Percentiles rank a stretch among this genome's conserved stretches.
Evolutionary conservation across 2,113 vertebrate species (phyloP).

Genomic region (Pomatostomus ruficeps): DNA sequence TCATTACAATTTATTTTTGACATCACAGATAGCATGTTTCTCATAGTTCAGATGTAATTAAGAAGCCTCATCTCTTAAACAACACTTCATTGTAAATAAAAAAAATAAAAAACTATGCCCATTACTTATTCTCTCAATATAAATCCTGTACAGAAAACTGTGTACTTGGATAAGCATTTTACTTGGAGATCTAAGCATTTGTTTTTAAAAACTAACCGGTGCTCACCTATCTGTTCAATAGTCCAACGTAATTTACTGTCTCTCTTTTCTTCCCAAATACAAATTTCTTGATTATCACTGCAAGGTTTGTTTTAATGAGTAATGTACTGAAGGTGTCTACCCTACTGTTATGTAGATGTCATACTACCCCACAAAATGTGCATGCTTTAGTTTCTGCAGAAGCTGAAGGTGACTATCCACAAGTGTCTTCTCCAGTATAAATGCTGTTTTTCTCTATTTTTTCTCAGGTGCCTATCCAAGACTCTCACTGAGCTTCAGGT

Average conservation of each 20-base stretch:
- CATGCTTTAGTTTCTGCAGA: conserved; percentile 6
- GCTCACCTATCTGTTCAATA: not conserved
- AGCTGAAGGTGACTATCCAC: conserved; percentile 31
- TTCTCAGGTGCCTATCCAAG: conserved; percentile 92
- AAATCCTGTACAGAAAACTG: not conserved
- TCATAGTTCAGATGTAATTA: not conserved
- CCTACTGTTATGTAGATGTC: conserved; percentile 17
- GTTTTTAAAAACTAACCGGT: not conserved
- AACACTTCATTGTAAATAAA: not conserved
- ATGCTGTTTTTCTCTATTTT: not conserved
- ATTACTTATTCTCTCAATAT: not conserved
- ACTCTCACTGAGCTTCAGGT: conserved; percentile 94
- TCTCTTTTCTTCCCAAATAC: not conserved
- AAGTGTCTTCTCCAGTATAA: conserved; percentile 6
- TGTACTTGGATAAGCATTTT: not conserved
- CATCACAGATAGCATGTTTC: not conserved
- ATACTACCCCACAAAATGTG: not conserved
- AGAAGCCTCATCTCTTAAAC: not conserved
- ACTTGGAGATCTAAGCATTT: not conserved
- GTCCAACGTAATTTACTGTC: not conserved
- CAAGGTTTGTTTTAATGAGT: not conserved
- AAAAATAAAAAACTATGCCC: not conserved
- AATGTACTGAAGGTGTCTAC: not conserved
- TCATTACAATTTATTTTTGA: not conserved
- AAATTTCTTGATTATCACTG: not conserved